These are phyloP conservation scores for Cydia amplana DNA, from an alignment of 1,140 invertebrate species.

Conservation along the genomic window DNA sequence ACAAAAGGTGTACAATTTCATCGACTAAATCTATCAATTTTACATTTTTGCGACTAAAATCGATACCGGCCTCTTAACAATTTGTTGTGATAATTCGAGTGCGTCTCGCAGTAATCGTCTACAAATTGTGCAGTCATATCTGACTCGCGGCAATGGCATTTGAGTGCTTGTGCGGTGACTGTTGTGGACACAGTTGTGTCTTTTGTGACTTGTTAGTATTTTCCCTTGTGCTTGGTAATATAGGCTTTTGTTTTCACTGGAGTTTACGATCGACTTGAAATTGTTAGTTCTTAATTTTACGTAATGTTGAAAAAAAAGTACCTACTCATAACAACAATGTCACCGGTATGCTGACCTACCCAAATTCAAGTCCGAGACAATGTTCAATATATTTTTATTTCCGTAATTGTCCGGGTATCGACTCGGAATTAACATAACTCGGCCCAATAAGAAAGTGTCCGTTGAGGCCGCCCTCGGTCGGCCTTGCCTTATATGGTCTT, in stretches of 20 bases:
- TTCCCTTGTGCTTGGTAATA: not conserved
- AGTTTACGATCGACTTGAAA: not conserved
- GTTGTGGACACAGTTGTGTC: conserved; percentile 13
- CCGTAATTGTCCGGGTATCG: conserved; percentile 14
- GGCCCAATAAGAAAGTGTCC: conserved; percentile 47
- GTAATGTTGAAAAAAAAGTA: too few species aligned
- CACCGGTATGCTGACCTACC: not conserved
- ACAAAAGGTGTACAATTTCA: too few species aligned
- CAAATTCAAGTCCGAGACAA: not conserved
- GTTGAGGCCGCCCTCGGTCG: conserved; percentile 54
- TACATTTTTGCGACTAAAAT: too few species aligned
- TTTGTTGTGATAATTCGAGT: conserved; percentile 15
- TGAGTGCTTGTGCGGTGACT: not conserved
- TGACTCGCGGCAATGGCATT: conserved; percentile 21
- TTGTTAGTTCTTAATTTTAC: not conserved
- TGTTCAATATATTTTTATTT: not conserved
- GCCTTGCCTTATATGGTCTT: conserved; percentile 66
- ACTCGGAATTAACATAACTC: conserved; percentile 19
- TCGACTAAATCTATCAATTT: too few species aligned
- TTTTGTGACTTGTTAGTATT: not conserved
- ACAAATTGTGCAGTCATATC: not conserved
- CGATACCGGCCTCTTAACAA: too few species aligned
- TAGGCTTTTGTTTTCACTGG: conserved; percentile 5
- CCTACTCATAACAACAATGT: not conserved
- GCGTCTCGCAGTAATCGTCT: not conserved